Conservation (phyloP, 2,797 vertebrate genomes). For the Aphelocoma californica region DNA sequence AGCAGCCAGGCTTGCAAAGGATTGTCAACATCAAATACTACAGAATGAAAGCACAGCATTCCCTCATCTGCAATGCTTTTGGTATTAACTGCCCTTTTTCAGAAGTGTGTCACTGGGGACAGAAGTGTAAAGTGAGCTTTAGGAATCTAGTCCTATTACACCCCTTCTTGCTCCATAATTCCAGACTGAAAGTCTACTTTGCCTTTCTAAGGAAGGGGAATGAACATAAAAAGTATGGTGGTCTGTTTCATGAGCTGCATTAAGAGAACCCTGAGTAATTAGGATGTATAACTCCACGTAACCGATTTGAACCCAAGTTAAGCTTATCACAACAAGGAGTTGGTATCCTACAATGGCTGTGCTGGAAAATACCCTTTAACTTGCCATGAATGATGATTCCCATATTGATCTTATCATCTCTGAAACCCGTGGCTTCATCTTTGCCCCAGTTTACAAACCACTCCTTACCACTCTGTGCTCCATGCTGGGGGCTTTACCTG, state of each 20-base stretch:
- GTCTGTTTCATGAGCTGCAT: background rate
- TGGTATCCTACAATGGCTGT: background rate
- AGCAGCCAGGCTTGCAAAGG: background rate
- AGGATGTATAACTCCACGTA: background rate
- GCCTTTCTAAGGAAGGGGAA: background rate
- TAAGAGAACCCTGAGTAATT: background rate
- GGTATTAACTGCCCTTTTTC: background rate
- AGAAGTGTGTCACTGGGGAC: background rate
- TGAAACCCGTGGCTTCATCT: background rate
- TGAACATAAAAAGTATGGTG: background rate
- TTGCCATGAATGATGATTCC: background rate
- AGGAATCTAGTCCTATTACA: background rate
- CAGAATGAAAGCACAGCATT: background rate
- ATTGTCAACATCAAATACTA: background rate
- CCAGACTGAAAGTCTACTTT: background rate
- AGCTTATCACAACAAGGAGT: background rate
- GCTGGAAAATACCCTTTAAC: background rate
- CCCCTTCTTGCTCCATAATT: background rate
- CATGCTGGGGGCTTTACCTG: conserved; percentile 79
- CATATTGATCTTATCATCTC: background rate
- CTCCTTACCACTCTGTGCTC: background rate
- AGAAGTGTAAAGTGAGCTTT: background rate
- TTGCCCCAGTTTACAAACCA: background rate
- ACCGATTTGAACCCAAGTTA: background rate
- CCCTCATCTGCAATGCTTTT: background rate